A percentile compares a stretch with the other conserved stretches of the same genome.
Evolutionary conservation across 1,140 invertebrate genomes (phyloP).

Genomic region (Dryas iulia): DNA sequence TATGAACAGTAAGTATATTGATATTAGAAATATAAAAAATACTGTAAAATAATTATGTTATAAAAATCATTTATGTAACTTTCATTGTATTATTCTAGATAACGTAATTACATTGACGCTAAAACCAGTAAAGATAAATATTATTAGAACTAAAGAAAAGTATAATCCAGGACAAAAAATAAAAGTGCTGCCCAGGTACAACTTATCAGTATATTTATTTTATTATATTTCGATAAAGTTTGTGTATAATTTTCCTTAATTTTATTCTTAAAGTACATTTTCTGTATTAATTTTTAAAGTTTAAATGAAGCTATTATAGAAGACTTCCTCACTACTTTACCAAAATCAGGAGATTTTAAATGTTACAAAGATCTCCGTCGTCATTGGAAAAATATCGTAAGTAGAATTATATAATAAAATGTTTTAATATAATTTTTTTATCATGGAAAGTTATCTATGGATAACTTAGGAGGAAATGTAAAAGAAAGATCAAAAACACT

Average conservation of each 20-base stretch:
- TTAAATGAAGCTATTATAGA: constrained; percentile 31
- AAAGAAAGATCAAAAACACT: too few species aligned
- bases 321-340: constrained; percentile 52
- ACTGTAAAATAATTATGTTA: not conserved
- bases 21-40: not conserved
- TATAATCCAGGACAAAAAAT: constrained; percentile 54
- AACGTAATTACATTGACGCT: constrained; percentile 40
- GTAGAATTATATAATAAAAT: constrained; percentile 25
- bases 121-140: constrained; percentile 59
- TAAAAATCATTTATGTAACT: not conserved
- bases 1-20: constrained; percentile 51
- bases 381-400: constrained; percentile 80
- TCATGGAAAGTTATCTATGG: too few species aligned
- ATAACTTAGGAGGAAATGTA: too few species aligned
- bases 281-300: not conserved
- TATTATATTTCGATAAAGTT: too few species aligned
- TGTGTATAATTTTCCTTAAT: too few species aligned
- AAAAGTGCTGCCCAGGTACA: constrained; percentile 67
- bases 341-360: constrained; percentile 57
- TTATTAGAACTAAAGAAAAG: constrained; percentile 46
- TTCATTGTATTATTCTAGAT: constrained; percentile 28
- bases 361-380: constrained; percentile 74
- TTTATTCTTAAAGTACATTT: too few species aligned
- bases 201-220: too few species aligned
- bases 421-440: not conserved